Evolutionary conservation across 1,140 invertebrate species (phyloP), one percentile per base, ranked within the genome.

Genomic region (Nylanderia fulva): DNA sequence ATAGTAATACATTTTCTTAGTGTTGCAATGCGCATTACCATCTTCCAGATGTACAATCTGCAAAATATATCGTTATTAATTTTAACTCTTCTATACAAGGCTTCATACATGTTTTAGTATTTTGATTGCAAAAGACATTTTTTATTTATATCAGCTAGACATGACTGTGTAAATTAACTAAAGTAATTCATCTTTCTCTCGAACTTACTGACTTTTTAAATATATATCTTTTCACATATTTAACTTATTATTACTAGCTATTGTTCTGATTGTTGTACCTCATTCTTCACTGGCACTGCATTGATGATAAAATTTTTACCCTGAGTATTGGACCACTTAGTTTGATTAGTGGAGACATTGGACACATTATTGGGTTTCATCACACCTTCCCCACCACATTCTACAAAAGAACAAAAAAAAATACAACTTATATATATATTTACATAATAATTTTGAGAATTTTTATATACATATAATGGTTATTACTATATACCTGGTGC

Each of bases 1-100:
- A 8, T 90, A 90, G n/a, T 90, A 90, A 68, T 88, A 90, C 88
- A 90, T 88, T 77, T 90, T 90, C 36, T 90, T 90, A 69, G 82
- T 90, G 77, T 90, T 90, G 88, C 89, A 90, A 79, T 90, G 88
- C 0, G 88, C 86, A 82, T 39, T 79, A 36, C 88, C 88, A 24
- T 90, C 88, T 66, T 90, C 89, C 1, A 90, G 66, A 29, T 90
- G 88, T 6, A 90, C 89, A n/a, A 90, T 90, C 89, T 90, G n/a
- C 7, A 33, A 75, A 66, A 85, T 33, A 29, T 11, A 15, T 66
- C 21, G 6, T 27, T 21, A 21, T 56, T 56, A 21, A 21, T 56
- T 56, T 0, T 48, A 48, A 48, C 13, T 48, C 5, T 48, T 48
- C 42, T 48, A 18, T 1, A 48, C 5, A 48, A 9, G 2, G 9